Conservation (phyloP, 2,888 invertebrate species). For the Cheiracanthium punctorium region DNA sequence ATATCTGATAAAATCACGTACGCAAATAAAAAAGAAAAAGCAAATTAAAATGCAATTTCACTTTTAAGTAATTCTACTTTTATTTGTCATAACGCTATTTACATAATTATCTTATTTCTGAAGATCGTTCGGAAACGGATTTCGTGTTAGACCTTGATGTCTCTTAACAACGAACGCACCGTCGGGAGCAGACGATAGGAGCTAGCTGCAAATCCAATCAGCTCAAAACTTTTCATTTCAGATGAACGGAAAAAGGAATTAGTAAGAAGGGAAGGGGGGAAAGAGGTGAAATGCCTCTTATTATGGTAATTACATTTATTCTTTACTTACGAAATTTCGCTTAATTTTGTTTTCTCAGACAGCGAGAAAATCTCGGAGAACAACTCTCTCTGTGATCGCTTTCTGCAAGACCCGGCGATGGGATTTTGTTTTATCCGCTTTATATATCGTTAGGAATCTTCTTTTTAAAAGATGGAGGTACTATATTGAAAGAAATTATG, state of each 20-base stretch:
- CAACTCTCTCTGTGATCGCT: background rate
- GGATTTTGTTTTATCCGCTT: constrained; percentile 9
- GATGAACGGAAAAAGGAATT: constrained; percentile 19
- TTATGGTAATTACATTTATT: constrained; percentile 33
- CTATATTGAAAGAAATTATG: no score
- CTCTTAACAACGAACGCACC: background rate
- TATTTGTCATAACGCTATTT: constrained; percentile 15
- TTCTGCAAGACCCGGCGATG: background rate
- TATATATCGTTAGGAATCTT: background rate
- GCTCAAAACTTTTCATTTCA: background rate
- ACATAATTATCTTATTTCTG: constrained; percentile 13
- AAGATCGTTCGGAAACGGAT: constrained; percentile 2
- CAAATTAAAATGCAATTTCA: constrained; percentile 9
- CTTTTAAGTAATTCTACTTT: constrained; percentile 4
- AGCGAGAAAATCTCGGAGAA: background rate
- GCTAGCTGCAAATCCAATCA: constrained; percentile 10
- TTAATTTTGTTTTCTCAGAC: constrained; percentile 23
- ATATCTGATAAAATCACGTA: no score
- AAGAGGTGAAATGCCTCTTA: constrained; percentile 23
- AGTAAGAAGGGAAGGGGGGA: no score
- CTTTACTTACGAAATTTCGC: background rate
- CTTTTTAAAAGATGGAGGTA: background rate
- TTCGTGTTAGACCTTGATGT: background rate
- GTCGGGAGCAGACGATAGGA: no score
- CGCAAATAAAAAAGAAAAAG: background rate